phyloP scores from a whole-genome alignment of 30 jellyfish, hydroid and myxozoan genomes.

The Hydra vulgaris region DNA sequence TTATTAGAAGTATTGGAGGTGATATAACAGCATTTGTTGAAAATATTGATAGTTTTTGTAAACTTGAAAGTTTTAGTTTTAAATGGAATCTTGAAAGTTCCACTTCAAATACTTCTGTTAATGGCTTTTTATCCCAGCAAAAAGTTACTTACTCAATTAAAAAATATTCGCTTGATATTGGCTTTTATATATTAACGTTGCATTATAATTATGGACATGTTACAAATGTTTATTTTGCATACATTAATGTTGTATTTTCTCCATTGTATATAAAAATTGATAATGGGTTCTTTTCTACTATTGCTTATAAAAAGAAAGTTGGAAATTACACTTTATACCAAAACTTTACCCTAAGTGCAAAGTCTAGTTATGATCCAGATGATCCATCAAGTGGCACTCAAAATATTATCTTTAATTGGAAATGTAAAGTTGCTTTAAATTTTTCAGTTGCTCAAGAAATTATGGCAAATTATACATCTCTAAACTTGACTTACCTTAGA shows the following conservation, averaged over 20 bases:
- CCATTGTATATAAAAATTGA: conserved; percentile 42
- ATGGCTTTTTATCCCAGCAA: neutral
- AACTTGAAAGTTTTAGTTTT: neutral
- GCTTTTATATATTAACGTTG: conserved; percentile 4
- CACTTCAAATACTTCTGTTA: neutral
- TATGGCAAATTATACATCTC: neutral
- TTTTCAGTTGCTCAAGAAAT: neutral
- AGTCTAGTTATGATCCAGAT: conserved; percentile 66
- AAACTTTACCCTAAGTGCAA: conserved; percentile 33
- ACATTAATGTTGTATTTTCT: conserved; percentile 30
- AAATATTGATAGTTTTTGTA: neutral
- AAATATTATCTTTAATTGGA: conserved; percentile 35
- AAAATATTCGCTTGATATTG: neutral
- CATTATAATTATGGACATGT: neutral
- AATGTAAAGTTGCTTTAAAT: conserved; percentile 17
- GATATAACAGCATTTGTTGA: neutral
- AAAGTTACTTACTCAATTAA: neutral
- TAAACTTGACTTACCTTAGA: neutral
- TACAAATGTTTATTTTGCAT: conserved; percentile 24
- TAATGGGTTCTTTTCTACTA: conserved; percentile 37
- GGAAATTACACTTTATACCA: conserved; percentile 12
- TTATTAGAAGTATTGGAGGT: neutral
- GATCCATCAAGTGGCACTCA: neutral
- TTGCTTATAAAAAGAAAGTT: conserved; percentile 36
- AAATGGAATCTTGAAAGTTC: neutral